A percentile compares a stretch with the other conserved stretches of the same genome.
Evolutionary conservation across 2,888 invertebrate genomes (phyloP).

Genomic region (Marronus borbonicus): DNA sequence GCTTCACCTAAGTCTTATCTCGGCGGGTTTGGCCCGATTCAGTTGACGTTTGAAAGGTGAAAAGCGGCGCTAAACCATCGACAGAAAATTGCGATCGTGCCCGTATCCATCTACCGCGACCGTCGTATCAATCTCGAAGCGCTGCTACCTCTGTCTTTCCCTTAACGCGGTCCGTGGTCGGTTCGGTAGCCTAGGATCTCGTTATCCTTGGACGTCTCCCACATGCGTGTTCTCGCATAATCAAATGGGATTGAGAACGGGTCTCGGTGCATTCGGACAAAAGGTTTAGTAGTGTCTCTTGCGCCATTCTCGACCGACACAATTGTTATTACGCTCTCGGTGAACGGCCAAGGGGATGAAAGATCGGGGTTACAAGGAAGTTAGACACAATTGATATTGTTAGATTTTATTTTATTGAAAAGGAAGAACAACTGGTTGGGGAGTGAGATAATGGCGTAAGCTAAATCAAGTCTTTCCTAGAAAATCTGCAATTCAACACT

Average conservation of each 20-base stretch:
- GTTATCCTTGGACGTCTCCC: slow-evolving; percentile 51
- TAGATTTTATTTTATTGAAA: slow-evolving; percentile 20
- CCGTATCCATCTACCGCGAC: slow-evolving; percentile 39
- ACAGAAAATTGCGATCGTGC: slow-evolving; percentile 52
- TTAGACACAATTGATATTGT: slow-evolving; percentile 30
- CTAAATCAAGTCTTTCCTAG: too few relatives aligned
- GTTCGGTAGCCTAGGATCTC: slow-evolving; percentile 27
- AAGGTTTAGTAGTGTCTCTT: slow-evolving; percentile 56
- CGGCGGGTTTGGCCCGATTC: slow-evolving; percentile 1
- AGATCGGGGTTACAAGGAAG: slow-evolving; percentile 23
- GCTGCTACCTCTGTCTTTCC: slow-evolving; percentile 8
- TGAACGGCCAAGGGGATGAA: slow-evolving; percentile 9
- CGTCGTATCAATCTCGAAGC: slow-evolving; percentile 39
- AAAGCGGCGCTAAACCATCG: slow-evolving; percentile 50
- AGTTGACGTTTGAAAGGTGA: slow-evolving; percentile 48
- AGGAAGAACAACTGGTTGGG: neutral
- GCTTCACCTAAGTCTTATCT: slow-evolving; percentile 28
- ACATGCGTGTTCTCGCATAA: slow-evolving; percentile 66
- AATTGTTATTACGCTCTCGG: slow-evolving; percentile 26
- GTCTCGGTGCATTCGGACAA: slow-evolving; percentile 63
- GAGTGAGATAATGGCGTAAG: too few relatives aligned
- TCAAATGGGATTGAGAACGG: slow-evolving; percentile 64
- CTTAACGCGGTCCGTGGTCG: neutral
- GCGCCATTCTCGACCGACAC: slow-evolving; percentile 24
- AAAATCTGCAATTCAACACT: too few relatives aligned